phyloP scores from a whole-genome alignment of 2,888 invertebrate species.

The Heliconius ismenius region DNA sequence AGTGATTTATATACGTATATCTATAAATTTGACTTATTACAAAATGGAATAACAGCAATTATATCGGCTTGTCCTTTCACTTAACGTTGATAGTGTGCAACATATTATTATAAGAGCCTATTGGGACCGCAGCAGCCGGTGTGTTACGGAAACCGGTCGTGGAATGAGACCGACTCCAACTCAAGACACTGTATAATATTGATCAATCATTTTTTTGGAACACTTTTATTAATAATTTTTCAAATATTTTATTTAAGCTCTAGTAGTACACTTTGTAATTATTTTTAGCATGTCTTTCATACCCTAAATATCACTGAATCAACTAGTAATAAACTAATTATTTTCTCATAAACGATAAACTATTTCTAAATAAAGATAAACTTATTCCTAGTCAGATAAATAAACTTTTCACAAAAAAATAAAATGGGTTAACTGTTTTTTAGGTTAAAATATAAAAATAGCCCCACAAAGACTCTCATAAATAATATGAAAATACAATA shows the following conservation, averaged over 20 bases:
- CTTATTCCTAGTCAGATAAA: too few relatives aligned
- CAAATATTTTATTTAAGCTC: not conserved
- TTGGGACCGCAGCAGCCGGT: constrained; percentile 70
- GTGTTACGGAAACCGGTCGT: constrained; percentile 74
- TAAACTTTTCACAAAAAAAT: too few relatives aligned
- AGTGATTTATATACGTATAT: not conserved
- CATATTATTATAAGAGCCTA: constrained; percentile 57
- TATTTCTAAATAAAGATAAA: too few relatives aligned
- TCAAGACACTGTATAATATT: constrained; percentile 76
- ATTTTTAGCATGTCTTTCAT: not conserved
- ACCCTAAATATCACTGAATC: too few relatives aligned
- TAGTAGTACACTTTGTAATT: not conserved
- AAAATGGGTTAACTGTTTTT: not conserved
- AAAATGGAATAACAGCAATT: constrained; percentile 74
- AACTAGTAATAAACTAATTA: not conserved
- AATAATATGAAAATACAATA: too few relatives aligned
- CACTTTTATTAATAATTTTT: constrained; percentile 47
- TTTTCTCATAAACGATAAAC: too few relatives aligned
- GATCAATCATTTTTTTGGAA: constrained; percentile 77
- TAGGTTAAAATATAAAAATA: not conserved
- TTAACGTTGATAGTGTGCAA: constrained; percentile 62
- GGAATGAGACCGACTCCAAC: constrained; percentile 74
- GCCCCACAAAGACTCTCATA: not conserved
- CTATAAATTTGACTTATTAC: constrained; percentile 41
- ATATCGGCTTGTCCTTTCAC: constrained; percentile 77